A percentile compares a stretch with the other conserved stretches of the same genome.
phyloP scores from a whole-genome alignment of 1,140 invertebrate genomes.

The Orussus abietinus region DNA sequence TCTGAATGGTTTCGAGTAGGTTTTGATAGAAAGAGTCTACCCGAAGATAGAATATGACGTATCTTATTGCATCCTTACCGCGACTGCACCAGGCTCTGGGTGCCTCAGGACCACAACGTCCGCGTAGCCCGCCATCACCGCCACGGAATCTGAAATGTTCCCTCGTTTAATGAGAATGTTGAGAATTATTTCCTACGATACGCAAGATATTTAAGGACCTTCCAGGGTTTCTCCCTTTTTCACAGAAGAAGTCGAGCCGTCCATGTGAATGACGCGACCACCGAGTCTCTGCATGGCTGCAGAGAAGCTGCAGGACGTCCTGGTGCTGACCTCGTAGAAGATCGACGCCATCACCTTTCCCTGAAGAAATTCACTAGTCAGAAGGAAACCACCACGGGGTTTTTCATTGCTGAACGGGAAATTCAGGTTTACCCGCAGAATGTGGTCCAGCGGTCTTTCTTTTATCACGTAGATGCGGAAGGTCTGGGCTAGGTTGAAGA shows the following conservation, averaged over 20 bases:
- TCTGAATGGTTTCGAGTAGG: no score
- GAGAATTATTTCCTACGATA: not conserved
- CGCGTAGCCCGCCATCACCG: slow-evolving; percentile 80
- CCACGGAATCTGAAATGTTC: slow-evolving; percentile 65
- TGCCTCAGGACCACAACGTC: slow-evolving; percentile 94
- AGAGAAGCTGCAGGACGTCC: slow-evolving; percentile 93
- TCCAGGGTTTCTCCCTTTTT: slow-evolving; percentile 96
- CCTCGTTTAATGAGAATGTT: not conserved
- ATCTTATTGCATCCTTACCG: slow-evolving; percentile 73
- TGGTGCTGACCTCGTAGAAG: slow-evolving; percentile 96
- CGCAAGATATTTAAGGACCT: slow-evolving; percentile 48
- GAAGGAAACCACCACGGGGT: no score
- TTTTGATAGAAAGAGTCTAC: no score
- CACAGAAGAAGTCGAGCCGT: slow-evolving; percentile 85
- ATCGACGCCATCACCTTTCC: slow-evolving; percentile 94
- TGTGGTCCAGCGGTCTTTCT: slow-evolving; percentile 78
- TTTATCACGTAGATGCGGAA: slow-evolving; percentile 79
- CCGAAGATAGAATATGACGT: no score
- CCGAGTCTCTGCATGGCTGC: slow-evolving; percentile 95
- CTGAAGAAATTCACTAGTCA: slow-evolving; percentile 39
- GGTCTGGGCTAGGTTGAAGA: slow-evolving; percentile 91
- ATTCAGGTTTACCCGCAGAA: slow-evolving; percentile 66
- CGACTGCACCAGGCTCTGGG: slow-evolving; percentile 86
- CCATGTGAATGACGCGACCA: slow-evolving; percentile 85
- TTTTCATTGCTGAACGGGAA: no score